Conservation (phyloP, 2,113 vertebrate species). For the Saccopteryx bilineata region DNA sequence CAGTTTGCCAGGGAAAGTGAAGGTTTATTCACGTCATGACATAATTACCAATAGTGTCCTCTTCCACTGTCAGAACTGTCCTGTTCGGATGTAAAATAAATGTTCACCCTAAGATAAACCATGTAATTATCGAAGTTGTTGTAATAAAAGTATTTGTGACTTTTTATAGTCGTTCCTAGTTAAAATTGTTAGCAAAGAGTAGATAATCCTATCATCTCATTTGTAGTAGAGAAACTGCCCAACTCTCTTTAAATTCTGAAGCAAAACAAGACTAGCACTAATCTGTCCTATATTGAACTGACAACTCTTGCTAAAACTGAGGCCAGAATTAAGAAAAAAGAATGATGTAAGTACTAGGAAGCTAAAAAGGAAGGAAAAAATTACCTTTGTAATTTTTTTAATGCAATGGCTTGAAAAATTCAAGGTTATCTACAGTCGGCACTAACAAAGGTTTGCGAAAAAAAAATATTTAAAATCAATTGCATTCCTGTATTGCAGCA, state of each 20-base stretch:
- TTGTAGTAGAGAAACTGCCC: background rate
- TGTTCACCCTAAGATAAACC: background rate
- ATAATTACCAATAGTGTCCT: background rate
- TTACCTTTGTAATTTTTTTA: background rate
- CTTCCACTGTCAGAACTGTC: slow-evolving; percentile 5
- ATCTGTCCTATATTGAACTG: background rate
- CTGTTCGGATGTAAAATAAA: background rate
- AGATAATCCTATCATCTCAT: background rate
- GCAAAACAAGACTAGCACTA: background rate
- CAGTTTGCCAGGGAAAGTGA: background rate
- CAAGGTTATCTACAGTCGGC: background rate
- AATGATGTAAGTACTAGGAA: background rate
- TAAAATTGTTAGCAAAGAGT: background rate
- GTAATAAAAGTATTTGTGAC: background rate
- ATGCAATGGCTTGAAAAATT: background rate
- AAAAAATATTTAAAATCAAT: background rate
- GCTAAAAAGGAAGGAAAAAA: background rate
- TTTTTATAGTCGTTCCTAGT: background rate
- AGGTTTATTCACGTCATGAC: background rate
- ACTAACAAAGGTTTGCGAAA: background rate
- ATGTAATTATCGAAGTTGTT: background rate
- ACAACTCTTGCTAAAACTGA: background rate
- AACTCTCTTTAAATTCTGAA: background rate
- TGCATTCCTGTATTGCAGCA: background rate
- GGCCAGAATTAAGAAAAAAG: background rate